Percentiles rank a stretch among this genome's conserved stretches.
phyloP scores from a whole-genome alignment of 2,888 invertebrate genomes.

The Cantharis nigra region DNA sequence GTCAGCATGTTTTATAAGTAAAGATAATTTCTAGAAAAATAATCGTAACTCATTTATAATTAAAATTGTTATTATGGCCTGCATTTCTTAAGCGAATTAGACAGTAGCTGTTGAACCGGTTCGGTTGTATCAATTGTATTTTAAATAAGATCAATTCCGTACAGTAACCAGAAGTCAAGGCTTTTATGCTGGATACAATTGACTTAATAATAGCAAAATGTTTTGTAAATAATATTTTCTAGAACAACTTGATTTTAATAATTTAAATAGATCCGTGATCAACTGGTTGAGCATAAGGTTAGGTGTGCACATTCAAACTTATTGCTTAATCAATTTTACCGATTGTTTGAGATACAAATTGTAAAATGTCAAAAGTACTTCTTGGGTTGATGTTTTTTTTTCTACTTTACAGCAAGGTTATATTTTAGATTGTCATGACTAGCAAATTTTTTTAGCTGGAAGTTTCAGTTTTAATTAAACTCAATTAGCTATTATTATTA shows the following conservation, averaged over 20 bases:
- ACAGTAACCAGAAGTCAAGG: conserved; percentile 24
- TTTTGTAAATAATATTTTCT: conserved; percentile 13
- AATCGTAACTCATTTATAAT: neutral
- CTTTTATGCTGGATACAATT: conserved; percentile 15
- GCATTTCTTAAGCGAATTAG: conserved; percentile 12
- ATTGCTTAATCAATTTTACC: conserved; percentile 1
- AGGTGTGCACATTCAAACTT: neutral
- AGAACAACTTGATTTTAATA: conserved; percentile 10
- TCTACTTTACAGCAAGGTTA: neutral
- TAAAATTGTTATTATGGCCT: conserved; percentile 10
- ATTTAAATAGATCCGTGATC: conserved; percentile 15
- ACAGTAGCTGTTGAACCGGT: conserved; percentile 27
- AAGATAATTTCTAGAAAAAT: conserved; percentile 2
- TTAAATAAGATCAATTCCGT: conserved; percentile 25
- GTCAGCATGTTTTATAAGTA: neutral
- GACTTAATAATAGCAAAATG: conserved; percentile 12
- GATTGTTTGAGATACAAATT: neutral
- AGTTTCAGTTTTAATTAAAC: neutral
- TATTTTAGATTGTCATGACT: neutral
- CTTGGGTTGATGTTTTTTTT: neutral
- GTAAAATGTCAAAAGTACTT: neutral
- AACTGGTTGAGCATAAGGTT: conserved; percentile 6
- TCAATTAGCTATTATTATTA: neutral
- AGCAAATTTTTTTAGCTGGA: neutral
- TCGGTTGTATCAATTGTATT: conserved; percentile 24